These are phyloP conservation scores for Amphiura filiformis DNA, from an alignment of 35 echinoderm and acorn worm species.

Conservation along the genomic window DNA sequence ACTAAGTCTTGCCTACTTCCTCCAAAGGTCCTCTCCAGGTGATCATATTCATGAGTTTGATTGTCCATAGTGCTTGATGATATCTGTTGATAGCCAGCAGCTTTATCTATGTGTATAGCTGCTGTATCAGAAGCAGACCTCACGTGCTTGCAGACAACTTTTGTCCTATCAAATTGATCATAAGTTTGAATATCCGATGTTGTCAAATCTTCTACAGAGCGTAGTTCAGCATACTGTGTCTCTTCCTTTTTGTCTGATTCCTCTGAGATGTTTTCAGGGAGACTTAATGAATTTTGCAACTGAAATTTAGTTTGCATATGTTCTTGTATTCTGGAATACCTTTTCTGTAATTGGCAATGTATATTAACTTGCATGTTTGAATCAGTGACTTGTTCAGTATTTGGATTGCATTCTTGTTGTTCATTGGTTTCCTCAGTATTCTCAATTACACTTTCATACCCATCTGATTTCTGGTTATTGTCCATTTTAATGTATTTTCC, in stretches of 20 bases:
- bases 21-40: no score
- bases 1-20: no score
- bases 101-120: background rate
- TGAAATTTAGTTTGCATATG: background rate
- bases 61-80: background rate
- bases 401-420: no score
- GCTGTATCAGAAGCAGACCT: background rate
- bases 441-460: constrained; percentile 1
- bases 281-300: background rate
- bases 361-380: background rate
- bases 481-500: background rate
- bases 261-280: background rate
- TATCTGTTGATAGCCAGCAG: background rate
- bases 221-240: background rate
- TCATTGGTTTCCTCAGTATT: background rate
- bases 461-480: background rate
- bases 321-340: constrained; percentile 1
- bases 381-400: background rate
- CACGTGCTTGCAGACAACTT: background rate
- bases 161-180: background rate
- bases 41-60: no score
- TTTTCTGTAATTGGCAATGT: background rate
- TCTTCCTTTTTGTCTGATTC: background rate
- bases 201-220: background rate
- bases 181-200: background rate